These are phyloP conservation scores for Drosophila nasuta DNA, from an alignment of 1,140 invertebrate species.

Conservation along the genomic window DNA sequence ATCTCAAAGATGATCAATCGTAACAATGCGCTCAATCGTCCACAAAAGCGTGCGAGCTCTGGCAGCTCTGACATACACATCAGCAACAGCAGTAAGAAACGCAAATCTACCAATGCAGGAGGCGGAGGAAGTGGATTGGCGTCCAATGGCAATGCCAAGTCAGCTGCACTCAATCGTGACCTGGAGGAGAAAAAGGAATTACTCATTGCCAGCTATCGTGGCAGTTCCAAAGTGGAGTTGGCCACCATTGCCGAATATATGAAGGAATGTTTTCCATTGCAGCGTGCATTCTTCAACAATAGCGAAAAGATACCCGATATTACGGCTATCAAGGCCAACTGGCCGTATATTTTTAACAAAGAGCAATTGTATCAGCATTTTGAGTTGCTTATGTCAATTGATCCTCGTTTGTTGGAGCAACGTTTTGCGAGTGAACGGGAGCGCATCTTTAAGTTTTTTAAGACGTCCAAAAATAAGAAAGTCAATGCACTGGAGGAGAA, in stretches of 20 bases:
- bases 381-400: conserved; percentile 75
- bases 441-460: conserved; percentile 72
- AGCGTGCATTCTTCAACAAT: conserved; percentile 72
- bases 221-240: conserved; percentile 51
- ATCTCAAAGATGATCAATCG: conserved; percentile 78
- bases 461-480: conserved; percentile 71
- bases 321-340: conserved; percentile 71
- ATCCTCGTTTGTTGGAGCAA: conserved; percentile 62
- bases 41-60: conserved; percentile 67
- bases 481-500: conserved; percentile 60
- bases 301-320: conserved; percentile 75
- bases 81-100: conserved; percentile 56
- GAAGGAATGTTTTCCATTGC: conserved; percentile 75
- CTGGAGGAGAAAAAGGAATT: conserved; percentile 67
- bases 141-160: conserved; percentile 63
- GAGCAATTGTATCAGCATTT: conserved; percentile 69
- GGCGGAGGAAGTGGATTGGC: not conserved
- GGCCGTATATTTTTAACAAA: conserved; percentile 75
- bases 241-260: conserved; percentile 62
- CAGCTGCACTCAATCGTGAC: conserved; percentile 51
- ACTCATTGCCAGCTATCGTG: conserved; percentile 62
- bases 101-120: conserved; percentile 42
- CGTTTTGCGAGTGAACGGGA: conserved; percentile 59
- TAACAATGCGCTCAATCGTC: conserved; percentile 67
- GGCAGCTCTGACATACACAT: conserved; percentile 62